Base-by-base conservation (phyloP, 2,797 vertebrate species). In the Ceyx erithaca region DNA sequence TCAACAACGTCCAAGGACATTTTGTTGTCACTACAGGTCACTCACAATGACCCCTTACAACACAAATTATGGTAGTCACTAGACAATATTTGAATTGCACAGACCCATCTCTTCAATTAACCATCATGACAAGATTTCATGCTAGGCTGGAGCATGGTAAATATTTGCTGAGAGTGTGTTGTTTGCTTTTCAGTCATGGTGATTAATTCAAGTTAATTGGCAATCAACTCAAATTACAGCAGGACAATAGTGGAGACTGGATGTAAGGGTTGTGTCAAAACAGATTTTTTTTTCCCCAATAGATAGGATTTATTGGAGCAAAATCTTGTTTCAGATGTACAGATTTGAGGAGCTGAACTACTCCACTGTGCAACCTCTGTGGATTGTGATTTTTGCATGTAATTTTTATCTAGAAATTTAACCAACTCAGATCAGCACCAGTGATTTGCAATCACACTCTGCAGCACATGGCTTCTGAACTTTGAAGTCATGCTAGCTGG, bases 181-280 rank as follows among this genome's bases (percentile, higher is more conserved):
- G 76, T 95, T 94, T 94, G 67, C 70, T 84, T 94, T 94, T 83
- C 79, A 75, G 81, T 72, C 81, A 54, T 35, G 82, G 71, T 89
- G 94, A 95, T 91, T 95, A 91, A 91, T 93, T 80, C 87, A 87
- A 81, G 80, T 84, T 95, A 91, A 93, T 93, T 91, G 28, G 55
- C 48, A 79, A 91, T 89, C 89, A 91, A 69, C 87, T 95, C 77
- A 88, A 83, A 84, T 95, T 93, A 81, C 66, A 79, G 31, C 16
- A 37, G 80, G 70, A 86, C 82, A 89, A 43, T 87, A 66, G 40
- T 61, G 77, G 72, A 92, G 73, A 72, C 28, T 85, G 4, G 1
- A 30, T 76, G 40, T 18, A 78, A 59, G 21, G 31, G 46, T 71
- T 69, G 73, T 88, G 82, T 93, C 82, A 81, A 84, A 67, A 91